Conservation (phyloP, 2,113 vertebrate species). For the Dinomys branickii region DNA sequence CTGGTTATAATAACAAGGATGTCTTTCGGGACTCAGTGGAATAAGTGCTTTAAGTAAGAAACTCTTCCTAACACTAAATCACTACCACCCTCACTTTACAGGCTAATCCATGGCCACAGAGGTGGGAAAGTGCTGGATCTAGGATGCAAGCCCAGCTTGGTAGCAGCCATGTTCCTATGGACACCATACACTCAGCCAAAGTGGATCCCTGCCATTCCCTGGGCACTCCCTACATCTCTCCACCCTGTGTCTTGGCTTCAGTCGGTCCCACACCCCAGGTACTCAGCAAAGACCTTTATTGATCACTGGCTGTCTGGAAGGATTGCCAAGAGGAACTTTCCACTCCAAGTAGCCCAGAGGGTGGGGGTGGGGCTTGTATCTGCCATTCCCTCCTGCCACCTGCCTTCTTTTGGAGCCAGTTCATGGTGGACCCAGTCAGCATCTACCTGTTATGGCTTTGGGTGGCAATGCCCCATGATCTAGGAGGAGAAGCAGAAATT, state of each 20-base stretch:
- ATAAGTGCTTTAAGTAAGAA: constrained; percentile 29
- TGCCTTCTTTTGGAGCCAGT: not conserved
- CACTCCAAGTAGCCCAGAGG: no score
- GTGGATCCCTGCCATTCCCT: not conserved
- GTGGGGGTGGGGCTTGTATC: not conserved
- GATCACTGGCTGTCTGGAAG: not conserved
- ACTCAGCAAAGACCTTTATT: not conserved
- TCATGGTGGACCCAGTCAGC: not conserved
- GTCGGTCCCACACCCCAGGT: not conserved
- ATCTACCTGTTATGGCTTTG: not conserved
- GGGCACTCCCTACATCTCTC: not conserved
- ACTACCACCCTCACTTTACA: not conserved
- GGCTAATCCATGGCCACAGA: not conserved
- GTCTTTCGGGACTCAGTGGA: not conserved
- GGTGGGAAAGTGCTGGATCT: not conserved
- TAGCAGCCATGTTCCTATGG: not conserved
- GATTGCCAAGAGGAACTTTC: not conserved
- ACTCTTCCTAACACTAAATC: not conserved
- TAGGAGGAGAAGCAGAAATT: not conserved
- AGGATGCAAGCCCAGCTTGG: not conserved
- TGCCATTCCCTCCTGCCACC: not conserved
- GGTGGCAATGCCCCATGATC: not conserved
- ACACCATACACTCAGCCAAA: not conserved
- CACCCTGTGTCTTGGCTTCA: not conserved
- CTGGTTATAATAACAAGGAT: not conserved